Percentiles rank a stretch among this genome's conserved stretches.
Evolutionary conservation across 2,797 vertebrate species (phyloP).

Genomic region (Silurus aristotelis): DNA sequence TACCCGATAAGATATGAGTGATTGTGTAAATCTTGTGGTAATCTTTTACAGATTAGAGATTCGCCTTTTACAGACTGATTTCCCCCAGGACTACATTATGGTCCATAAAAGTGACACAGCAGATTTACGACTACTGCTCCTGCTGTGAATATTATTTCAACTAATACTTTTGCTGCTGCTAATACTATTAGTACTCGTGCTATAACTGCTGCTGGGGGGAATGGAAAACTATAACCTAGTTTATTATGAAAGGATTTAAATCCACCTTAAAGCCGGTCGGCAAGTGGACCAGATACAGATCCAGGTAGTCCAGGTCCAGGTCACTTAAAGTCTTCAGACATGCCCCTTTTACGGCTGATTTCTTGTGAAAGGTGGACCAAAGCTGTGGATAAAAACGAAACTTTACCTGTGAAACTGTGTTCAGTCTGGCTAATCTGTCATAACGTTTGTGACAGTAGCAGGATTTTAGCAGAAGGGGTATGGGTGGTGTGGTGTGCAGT

Average conservation of each 20-base stretch:
- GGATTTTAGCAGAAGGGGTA: background rate
- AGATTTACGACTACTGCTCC: too few relatives aligned
- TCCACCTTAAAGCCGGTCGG: constrained; percentile 80
- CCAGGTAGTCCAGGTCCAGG: constrained; percentile 81
- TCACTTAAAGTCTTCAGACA: constrained; percentile 77
- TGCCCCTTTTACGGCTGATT: constrained; percentile 72
- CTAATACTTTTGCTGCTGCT: too few relatives aligned
- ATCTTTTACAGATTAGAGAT: background rate
- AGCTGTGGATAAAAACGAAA: constrained; percentile 66
- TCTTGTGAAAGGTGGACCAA: constrained; percentile 80
- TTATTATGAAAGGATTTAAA: background rate
- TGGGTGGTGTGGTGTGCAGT: background rate
- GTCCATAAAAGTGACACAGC: background rate
- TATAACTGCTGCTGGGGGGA: too few relatives aligned
- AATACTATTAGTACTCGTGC: too few relatives aligned
- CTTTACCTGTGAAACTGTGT: background rate
- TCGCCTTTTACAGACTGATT: background rate
- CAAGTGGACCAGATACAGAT: constrained; percentile 84
- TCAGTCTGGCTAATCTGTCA: too few relatives aligned
- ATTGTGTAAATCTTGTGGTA: too few relatives aligned
- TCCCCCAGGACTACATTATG: background rate
- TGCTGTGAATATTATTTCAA: too few relatives aligned
- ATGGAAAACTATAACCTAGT: too few relatives aligned
- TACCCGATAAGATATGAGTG: too few relatives aligned
- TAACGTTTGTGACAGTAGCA: too few relatives aligned